Evolutionary conservation across 1,140 invertebrate species (phyloP).

Genomic region (Drosophila insularis): DNA sequence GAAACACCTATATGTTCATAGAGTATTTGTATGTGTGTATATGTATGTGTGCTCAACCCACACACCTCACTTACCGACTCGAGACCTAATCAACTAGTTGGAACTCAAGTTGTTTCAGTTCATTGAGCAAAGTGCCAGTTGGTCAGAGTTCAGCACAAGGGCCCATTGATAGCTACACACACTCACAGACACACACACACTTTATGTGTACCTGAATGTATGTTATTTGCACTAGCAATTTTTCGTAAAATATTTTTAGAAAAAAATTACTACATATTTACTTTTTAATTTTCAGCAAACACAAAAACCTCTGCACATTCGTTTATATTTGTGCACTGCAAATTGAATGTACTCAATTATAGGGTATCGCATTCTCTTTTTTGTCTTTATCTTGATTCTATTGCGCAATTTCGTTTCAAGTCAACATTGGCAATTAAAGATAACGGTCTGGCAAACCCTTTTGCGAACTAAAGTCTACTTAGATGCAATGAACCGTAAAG

Average conservation of each 20-base stretch:
- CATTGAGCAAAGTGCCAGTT: slow-evolving; percentile 61
- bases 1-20: slow-evolving; percentile 50
- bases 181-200: not conserved
- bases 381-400: slow-evolving; percentile 3
- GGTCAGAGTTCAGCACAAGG: slow-evolving; percentile 26
- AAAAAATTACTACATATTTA: too few relatives aligned
- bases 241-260: not conserved
- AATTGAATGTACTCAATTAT: too few relatives aligned
- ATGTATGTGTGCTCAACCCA: not conserved
- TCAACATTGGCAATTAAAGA: slow-evolving; percentile 34
- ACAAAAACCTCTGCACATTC: too few relatives aligned
- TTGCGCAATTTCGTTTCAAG: slow-evolving; percentile 3
- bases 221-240: not conserved
- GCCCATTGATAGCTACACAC: slow-evolving; percentile 13
- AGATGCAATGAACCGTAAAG: slow-evolving; percentile 38
- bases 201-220: not conserved
- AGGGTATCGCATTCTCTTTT: not conserved
- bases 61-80: slow-evolving; percentile 29
- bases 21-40: not conserved
- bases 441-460: slow-evolving; percentile 33
- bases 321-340: too few relatives aligned
- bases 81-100: slow-evolving; percentile 60
- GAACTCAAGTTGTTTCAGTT: slow-evolving; percentile 63
- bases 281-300: too few relatives aligned
- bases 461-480: slow-evolving; percentile 3